Conservation (phyloP, 2,113 vertebrate genomes). For the Catharus minimus region DNA sequence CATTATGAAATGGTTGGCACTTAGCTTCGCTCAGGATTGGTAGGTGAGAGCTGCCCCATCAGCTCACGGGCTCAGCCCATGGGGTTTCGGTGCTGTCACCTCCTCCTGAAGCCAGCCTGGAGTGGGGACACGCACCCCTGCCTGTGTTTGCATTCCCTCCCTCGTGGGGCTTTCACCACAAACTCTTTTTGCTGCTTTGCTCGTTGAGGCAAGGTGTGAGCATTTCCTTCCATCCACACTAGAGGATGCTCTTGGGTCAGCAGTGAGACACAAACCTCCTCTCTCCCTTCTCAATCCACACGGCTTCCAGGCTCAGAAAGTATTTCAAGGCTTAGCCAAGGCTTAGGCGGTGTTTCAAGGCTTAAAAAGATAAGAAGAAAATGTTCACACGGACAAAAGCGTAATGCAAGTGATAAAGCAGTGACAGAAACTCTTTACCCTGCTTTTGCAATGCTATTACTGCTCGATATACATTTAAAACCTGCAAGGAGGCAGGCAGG, state of each 20-base stretch:
- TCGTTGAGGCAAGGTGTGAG: not conserved
- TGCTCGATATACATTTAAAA: not conserved
- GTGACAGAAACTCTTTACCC: not conserved
- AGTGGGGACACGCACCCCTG: not conserved
- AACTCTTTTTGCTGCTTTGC: not conserved
- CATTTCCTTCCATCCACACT: constrained; percentile 23
- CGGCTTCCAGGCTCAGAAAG: not conserved
- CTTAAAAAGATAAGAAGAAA: constrained; percentile 1
- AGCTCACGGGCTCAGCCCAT: rapidly evolving
- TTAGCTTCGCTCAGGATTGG: not conserved
- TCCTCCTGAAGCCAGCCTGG: not conserved
- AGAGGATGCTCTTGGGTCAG: constrained; percentile 66
- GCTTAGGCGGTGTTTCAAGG: not conserved
- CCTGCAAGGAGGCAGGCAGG: not conserved
- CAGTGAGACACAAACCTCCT: not conserved
- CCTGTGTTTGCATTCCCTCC: not conserved
- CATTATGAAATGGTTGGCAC: not conserved
- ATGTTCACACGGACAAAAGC: not conserved
- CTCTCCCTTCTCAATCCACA: not conserved
- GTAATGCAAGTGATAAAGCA: not conserved
- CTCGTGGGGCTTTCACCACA: not conserved
- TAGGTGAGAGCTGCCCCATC: not conserved
- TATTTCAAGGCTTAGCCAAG: not conserved
- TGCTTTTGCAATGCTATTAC: not conserved
- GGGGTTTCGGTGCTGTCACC: not conserved